Evolutionary conservation across 2,113 vertebrate species (phyloP).

Genomic region (Galemys pyrenaicus): DNA sequence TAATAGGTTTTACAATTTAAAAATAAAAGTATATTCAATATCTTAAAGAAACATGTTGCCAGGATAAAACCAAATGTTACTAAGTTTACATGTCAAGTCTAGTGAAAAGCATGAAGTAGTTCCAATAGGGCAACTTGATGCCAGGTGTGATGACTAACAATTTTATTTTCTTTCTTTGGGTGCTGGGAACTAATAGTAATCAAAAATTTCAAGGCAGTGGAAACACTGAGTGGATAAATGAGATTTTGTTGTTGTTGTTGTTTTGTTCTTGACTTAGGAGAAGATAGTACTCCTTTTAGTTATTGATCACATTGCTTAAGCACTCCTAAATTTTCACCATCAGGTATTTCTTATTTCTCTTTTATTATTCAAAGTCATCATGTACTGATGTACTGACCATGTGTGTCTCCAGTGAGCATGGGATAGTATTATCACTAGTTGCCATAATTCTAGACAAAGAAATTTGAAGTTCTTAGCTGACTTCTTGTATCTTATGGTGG

Average conservation of each 20-base stretch:
- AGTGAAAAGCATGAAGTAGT: neutral
- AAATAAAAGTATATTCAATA: slow-evolving; percentile 38
- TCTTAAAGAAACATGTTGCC: neutral
- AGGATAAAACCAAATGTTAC: neutral
- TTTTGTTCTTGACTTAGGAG: slow-evolving; percentile 3
- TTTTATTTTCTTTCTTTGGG: slow-evolving; percentile 15
- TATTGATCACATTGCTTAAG: neutral
- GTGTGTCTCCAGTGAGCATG: neutral
- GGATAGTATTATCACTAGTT: neutral
- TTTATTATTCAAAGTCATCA: neutral
- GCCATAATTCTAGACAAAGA: slow-evolving; percentile 25
- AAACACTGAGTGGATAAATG: slow-evolving; percentile 1
- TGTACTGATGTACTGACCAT: neutral
- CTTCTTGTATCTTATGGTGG: neutral
- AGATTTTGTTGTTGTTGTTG: neutral
- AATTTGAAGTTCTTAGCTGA: slow-evolving; percentile 18
- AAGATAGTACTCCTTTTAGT: neutral
- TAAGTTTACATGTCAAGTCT: neutral
- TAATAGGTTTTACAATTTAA: neutral
- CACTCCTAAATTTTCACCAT: slow-evolving; percentile 30
- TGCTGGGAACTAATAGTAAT: neutral
- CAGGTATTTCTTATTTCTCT: neutral
- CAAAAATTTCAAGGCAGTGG: neutral
- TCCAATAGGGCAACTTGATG: neutral
- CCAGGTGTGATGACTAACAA: neutral